A percentile compares a stretch with the other conserved stretches of the same genome.
phyloP scores from a whole-genome alignment of 2,113 vertebrate genomes.

The Chloebia gouldiae region DNA sequence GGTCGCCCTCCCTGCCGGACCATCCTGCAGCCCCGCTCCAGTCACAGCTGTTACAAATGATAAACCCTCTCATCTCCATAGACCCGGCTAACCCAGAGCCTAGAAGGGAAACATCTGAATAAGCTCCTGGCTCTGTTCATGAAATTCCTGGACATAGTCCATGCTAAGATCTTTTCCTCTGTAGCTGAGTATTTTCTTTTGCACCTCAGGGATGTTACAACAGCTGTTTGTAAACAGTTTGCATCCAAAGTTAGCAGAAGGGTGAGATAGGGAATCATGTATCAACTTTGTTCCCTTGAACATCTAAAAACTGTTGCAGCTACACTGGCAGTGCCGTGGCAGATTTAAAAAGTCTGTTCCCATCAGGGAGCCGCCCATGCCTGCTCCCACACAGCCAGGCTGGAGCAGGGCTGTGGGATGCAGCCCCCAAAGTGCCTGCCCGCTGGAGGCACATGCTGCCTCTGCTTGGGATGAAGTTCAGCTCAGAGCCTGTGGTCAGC shows the following conservation, averaged over 20 bases:
- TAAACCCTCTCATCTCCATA: background rate
- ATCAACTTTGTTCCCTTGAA: slow-evolving; percentile 31
- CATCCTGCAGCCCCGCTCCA: background rate
- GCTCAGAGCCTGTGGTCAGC: background rate
- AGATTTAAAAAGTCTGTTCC: background rate
- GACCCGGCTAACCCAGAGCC: background rate
- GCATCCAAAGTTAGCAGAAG: slow-evolving; percentile 41
- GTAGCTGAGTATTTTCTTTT: slow-evolving; percentile 1
- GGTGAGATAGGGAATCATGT: background rate
- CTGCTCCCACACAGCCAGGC: background rate
- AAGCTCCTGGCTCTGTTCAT: slow-evolving; percentile 1
- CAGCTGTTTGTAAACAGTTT: slow-evolving; percentile 69
- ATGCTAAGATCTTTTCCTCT: slow-evolving; percentile 36
- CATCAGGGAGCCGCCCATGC: background rate
- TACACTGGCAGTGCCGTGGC: background rate
- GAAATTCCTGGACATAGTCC: slow-evolving; percentile 50
- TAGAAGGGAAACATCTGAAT: slow-evolving; percentile 28
- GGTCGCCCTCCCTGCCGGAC: background rate
- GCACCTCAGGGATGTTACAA: slow-evolving; percentile 49
- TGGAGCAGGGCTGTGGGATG: background rate
- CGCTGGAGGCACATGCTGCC: accelerated
- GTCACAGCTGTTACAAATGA: background rate
- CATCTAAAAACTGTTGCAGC: slow-evolving; percentile 34
- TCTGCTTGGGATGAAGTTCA: background rate
- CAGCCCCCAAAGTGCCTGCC: background rate